Evolutionary conservation across 2,797 vertebrate genomes (phyloP), one percentile per base, ranked within the genome.

Genomic region (Alcedo quadribrachys): DNA sequence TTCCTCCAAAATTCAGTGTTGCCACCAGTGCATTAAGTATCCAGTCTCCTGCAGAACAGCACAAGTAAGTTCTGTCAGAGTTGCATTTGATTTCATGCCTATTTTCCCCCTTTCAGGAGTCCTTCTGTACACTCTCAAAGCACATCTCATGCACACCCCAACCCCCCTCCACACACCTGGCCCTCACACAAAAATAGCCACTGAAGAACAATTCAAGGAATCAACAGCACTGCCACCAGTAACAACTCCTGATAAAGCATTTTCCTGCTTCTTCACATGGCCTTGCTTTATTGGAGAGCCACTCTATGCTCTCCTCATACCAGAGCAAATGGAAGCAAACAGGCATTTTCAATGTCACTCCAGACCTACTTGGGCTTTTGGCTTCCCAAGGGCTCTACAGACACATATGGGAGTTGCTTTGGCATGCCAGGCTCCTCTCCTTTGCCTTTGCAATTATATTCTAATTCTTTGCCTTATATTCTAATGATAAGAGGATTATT

Each of bases 61-160:
- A 27, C 33, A 3, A 53, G 15, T 15, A 82, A 78, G 66, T 62
- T 17, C 37, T 54, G 15, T 11, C 58, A 17, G 60, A 73, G 21
- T 2, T 79, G 9, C 40, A 43, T 66, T 71, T 53, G 5, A 35
- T 40, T 67, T 70, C 60, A 54, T 15, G 28, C 21, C 15, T 14
- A 3, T 24, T 32, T 62, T 62, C 5, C 7, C 13, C 28, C 10
- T 6, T 25, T 10, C 20, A 0, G 0, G 0, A 61, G 19, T 15
- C 30, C 37, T 43, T 32, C 57, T 48, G 4, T 5, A 27, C 4
- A 0, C 54, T 68, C 62, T 55, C 79, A 54, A 61, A 71, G 71
- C 42, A 65, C 28, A 53, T 14, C 37, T 71, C 58, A 33, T 5
- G 63, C 14, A 22, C 27, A 24, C n/a, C 4, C 30, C 25, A 12